Conservation (phyloP, 2,797 vertebrate genomes). For the Gila robusta region DNA sequence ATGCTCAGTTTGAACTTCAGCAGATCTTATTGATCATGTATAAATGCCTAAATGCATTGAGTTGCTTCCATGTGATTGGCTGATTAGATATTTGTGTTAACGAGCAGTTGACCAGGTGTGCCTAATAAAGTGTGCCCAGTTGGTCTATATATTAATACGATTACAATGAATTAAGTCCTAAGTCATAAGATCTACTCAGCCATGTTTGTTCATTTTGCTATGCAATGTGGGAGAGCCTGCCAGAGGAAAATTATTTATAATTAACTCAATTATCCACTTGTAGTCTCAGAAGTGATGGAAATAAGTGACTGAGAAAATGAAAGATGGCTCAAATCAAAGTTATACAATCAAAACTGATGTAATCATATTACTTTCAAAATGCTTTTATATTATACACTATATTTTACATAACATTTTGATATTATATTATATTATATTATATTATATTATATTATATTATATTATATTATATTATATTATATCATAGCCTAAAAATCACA, state of each 20-base stretch:
- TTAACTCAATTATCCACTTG: slow-evolving; percentile 17
- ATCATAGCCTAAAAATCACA: too few relatives aligned
- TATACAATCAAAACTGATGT: neutral
- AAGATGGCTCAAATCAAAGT: neutral
- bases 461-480: neutral
- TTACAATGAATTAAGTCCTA: too few relatives aligned
- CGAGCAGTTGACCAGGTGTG: neutral
- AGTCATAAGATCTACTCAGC: neutral
- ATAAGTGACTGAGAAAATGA: neutral
- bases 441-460: too few relatives aligned
- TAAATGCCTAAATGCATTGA: neutral
- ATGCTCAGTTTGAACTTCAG: neutral
- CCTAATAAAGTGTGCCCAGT: neutral
- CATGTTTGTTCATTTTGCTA: neutral
- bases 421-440: too few relatives aligned
- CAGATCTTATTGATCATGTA: neutral
- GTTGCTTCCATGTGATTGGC: neutral
- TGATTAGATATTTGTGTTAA: neutral
- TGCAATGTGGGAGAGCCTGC: neutral
- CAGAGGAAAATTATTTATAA: neutral
- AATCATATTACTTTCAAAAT: neutral
- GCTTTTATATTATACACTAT: neutral
- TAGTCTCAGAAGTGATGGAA: neutral
- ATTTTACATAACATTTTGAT: neutral
- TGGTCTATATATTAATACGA: neutral